These are phyloP conservation scores for Micronycteris hirsuta DNA, from an alignment of 2,113 vertebrate genomes.

Conservation along the genomic window DNA sequence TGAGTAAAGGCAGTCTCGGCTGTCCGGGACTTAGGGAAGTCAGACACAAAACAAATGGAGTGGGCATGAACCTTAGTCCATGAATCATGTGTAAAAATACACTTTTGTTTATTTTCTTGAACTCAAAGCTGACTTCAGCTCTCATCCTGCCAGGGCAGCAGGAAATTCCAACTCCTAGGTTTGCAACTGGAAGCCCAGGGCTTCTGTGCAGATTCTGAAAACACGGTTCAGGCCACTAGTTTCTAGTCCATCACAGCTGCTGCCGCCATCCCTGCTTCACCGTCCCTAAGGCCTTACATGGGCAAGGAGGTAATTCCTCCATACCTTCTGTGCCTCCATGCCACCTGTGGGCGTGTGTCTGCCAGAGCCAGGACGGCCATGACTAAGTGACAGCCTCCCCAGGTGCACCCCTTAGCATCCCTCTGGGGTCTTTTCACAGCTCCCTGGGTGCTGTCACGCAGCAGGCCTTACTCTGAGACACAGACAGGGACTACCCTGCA, in stretches of 20 bases:
- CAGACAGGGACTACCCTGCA: neutral
- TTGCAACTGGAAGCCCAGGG: neutral
- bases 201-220: neutral
- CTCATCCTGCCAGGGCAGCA: neutral
- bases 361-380: neutral
- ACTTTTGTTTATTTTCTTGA: slow-evolving; percentile 57
- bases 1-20: neutral
- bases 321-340: neutral
- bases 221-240: neutral
- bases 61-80: neutral
- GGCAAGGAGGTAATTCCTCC: neutral
- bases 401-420: fast-evolving
- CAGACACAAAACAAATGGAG: slow-evolving; percentile 25
- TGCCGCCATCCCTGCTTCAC: neutral
- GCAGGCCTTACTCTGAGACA: neutral
- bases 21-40: slow-evolving; percentile 5
- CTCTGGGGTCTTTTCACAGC: neutral
- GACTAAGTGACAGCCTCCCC: neutral
- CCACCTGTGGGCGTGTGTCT: neutral
- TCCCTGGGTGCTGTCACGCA: too few relatives aligned
- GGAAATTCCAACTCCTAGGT: slow-evolving; percentile 35
- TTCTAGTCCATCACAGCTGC: neutral
- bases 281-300: neutral
- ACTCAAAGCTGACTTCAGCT: slow-evolving; percentile 30
- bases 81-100: slow-evolving; percentile 27